Percentiles rank a stretch among this genome's conserved stretches.
Conservation (phyloP, 1,140 invertebrate species). For the Protaetia brevitarsis region DNA sequence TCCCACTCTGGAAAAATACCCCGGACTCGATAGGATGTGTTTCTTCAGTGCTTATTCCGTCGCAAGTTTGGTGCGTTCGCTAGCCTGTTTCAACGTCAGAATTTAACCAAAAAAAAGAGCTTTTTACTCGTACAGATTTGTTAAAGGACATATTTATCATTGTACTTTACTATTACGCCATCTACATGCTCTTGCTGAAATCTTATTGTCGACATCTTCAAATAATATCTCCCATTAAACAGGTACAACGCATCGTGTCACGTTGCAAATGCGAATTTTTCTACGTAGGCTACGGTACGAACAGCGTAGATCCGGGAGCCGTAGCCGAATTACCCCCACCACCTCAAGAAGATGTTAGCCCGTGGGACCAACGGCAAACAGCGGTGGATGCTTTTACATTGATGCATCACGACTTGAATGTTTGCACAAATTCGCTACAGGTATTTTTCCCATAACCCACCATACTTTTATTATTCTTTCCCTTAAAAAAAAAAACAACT, state of each 20-base stretch:
- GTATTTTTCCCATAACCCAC: constrained; percentile 43
- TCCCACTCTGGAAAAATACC: no score
- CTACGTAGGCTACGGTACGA: constrained; percentile 91
- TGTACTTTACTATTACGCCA: no score
- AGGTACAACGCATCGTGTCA: constrained; percentile 94
- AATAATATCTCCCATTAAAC: constrained; percentile 32
- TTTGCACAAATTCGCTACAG: constrained; percentile 93
- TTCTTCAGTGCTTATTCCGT: no score
- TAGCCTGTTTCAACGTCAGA: no score
- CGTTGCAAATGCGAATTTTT: constrained; percentile 97
- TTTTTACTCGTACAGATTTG: no score
- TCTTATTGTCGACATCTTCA: no score
- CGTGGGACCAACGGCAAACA: constrained; percentile 75
- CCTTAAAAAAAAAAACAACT: constrained; percentile 24
- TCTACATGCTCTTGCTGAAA: no score
- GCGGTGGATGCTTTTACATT: constrained; percentile 96
- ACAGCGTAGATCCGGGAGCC: constrained; percentile 65
- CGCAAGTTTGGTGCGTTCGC: no score
- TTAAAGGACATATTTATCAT: no score
- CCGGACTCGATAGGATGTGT: no score
- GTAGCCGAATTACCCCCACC: constrained; percentile 64
- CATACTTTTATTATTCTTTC: neutral
- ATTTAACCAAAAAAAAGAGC: no score
- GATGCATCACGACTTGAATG: constrained; percentile 97
- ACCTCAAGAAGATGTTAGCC: constrained; percentile 66